Conservation (phyloP, 2,888 invertebrate species). For the Coenonympha arcania region DNA sequence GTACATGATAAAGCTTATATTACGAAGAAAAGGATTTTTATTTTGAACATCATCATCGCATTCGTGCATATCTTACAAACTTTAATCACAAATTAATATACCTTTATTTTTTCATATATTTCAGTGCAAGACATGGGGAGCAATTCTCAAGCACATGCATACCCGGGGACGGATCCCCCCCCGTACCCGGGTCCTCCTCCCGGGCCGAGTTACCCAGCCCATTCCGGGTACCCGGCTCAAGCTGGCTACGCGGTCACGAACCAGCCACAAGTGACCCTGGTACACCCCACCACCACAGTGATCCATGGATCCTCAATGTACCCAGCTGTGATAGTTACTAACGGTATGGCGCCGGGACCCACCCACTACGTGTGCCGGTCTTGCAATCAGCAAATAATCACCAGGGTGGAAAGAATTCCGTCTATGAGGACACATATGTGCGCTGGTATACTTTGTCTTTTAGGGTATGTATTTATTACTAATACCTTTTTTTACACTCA, state of each 20-base stretch:
- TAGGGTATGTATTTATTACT: constrained; percentile 42
- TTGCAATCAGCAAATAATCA: constrained; percentile 59
- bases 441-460: constrained; percentile 64
- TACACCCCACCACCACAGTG: constrained; percentile 22
- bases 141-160: constrained; percentile 12
- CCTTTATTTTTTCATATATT: constrained; percentile 16
- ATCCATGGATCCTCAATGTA: constrained; percentile 25
- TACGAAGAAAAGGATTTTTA: too few species aligned
- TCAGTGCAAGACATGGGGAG: constrained; percentile 27
- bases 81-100: too few species aligned
- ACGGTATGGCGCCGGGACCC: constrained; percentile 41
- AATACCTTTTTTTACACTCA: not conserved
- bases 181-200: constrained; percentile 31
- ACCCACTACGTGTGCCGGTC: constrained; percentile 51
- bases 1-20: too few species aligned
- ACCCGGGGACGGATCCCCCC: constrained; percentile 32
- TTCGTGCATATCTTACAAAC: too few species aligned
- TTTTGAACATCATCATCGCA: too few species aligned
- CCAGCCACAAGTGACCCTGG: constrained; percentile 18
- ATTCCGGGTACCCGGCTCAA: not conserved
- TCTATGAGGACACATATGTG: constrained; percentile 70
- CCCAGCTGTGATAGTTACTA: constrained; percentile 29
- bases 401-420: constrained; percentile 53
- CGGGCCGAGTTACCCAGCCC: constrained; percentile 1
- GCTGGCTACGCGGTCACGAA: constrained; percentile 11